Base-by-base conservation (phyloP, 2,888 invertebrate genomes). In the Lutraria lutraria region DNA sequence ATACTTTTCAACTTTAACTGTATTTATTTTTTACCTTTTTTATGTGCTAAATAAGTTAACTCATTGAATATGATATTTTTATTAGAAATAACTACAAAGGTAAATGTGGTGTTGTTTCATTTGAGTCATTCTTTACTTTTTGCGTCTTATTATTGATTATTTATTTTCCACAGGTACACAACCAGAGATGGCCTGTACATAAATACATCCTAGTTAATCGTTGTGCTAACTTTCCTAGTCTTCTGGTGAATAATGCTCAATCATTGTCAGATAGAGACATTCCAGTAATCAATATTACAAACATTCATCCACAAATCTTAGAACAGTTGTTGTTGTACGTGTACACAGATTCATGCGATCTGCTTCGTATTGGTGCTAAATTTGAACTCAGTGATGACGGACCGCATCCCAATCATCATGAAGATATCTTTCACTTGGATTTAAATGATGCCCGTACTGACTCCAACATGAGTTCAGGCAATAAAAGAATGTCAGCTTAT, bases 291-390 rank as follows among this genome's bases (percentile, higher is more conserved):
- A 93, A 95, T 29, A 94, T 98, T 8, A 97, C 97, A 0, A 97
- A 97, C 89, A 96, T 98, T 0, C 97, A 97, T 85, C 97, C 97
- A 0, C 97, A 98, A 84, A 97, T 98, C 88, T 98, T 98, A 95
- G 97, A 98, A 89, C 97, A 98, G 90, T 97, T 98, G n/a, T 96
- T 98, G 13, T 96, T 97, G 88, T 98, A 97, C 95, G 97, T 98
- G 94, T 98, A 98, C 95, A 98, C 98, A 0, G 97, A 98, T 10
- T 97, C 97, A 0, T 98, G 98, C 95, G 97, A 97, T 93, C 97
- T 98, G 31, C 96, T 97, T 0, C 97, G 97, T 83, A 93, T 97
- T 56, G 98, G 95, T 12, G 88, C 94, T 29, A 93, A 93, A 89
- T 94, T 95, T 91, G 82, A 89, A 56, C 86, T 94, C 93, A 96